phyloP scores from a whole-genome alignment of 2,113 vertebrate genomes.

The Xenotilapia caudafasciata region DNA sequence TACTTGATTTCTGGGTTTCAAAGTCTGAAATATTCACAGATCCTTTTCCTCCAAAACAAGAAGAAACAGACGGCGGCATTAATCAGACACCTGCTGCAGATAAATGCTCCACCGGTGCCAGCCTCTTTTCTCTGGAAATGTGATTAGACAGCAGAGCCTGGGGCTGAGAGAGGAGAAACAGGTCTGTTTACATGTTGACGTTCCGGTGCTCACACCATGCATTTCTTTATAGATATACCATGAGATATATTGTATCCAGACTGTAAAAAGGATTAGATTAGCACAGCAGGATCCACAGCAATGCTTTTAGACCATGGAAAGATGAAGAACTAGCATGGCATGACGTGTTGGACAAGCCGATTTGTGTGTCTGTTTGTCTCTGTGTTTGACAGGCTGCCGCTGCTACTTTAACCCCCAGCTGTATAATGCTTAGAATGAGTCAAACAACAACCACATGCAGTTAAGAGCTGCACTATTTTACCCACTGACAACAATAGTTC shows the following conservation, averaged over 20 bases:
- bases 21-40: neutral
- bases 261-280: slow-evolving; percentile 28
- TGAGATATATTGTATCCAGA: slow-evolving; percentile 4
- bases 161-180: neutral
- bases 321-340: slow-evolving; percentile 5
- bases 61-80: slow-evolving; percentile 2
- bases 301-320: slow-evolving; percentile 10
- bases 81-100: slow-evolving; percentile 44
- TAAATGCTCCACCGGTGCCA: neutral
- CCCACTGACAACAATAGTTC: neutral
- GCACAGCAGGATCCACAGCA: slow-evolving; percentile 28
- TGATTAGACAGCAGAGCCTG: slow-evolving; percentile 29
- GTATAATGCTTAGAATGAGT: neutral
- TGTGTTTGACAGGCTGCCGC: neutral
- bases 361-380: neutral
- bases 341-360: neutral
- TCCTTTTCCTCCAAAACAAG: neutral
- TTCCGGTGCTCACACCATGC: neutral
- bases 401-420: neutral
- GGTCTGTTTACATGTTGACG: neutral
- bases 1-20: neutral
- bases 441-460: neutral
- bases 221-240: neutral
- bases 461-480: neutral
- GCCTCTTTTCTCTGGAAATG: slow-evolving; percentile 34